Base-by-base conservation (phyloP, 2,113 vertebrate genomes). In the Otolemur garnettii region DNA sequence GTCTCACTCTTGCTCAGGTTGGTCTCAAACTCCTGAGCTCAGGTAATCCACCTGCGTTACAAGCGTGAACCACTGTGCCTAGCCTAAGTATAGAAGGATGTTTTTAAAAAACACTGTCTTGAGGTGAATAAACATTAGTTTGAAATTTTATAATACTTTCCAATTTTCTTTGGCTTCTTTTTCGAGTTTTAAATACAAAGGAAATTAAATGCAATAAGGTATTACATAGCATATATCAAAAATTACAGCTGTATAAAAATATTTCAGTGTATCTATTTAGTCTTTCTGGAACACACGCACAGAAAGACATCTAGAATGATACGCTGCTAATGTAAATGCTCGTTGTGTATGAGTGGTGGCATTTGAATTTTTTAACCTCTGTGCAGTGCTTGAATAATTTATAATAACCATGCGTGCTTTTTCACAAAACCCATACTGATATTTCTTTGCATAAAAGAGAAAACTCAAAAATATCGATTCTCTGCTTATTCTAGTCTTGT, bases 291-390 rank as follows among this genome's bases (percentile, higher is more conserved):
- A 84, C 42, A 77, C 7, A 77, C 42, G 17, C 90, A 94, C 45
- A 30, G 59, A 85, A 94, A 18, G 45, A 66, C 59, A 10, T 85
- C 57, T 93, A 10, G 62, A 68, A 57, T 82, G 87, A 53, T 83
- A 50, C 10, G 45, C 62, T 82, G 15, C 87, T 93, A 93, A 93
- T 72, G 82, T 85, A 69, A 93, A 89, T 60, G 68, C 75, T 96
- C 82, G 96, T 97, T 96, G 93, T 94, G 97, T 95, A 93, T 95
- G 90, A 96, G 87, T 38, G 55, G 55, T 96, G 84, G 66, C 92
- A 90, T 96, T 97, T 97, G 96, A 95, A 95, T 66, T 89, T 91
- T 96, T 96, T 97, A 95, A 93, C 87, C 83, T 95, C 85, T 93
- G 33, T 82, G 57, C 12, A 66, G 80, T 83, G 28, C 45, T 95